Percentiles rank a stretch among this genome's conserved stretches.
These are phyloP conservation scores for Xiphophorus birchmanni DNA, from an alignment of 2,797 vertebrate species.

Conservation along the genomic window DNA sequence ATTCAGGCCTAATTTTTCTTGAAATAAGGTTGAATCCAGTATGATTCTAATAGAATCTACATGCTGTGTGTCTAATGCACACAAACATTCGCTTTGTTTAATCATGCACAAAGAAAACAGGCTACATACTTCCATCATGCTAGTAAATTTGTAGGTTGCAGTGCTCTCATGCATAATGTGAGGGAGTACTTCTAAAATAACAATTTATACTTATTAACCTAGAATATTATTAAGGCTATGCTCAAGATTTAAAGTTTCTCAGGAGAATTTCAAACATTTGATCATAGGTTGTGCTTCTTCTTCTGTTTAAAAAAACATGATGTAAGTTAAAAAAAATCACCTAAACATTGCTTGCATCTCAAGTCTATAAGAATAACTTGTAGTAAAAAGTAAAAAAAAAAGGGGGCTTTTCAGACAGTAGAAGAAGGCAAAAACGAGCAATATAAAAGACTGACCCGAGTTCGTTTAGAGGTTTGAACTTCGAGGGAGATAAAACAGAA, in stretches of 20 bases:
- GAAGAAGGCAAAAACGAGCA: constrained; percentile 54
- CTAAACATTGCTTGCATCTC: constrained; percentile 27
- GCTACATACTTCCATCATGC: constrained; percentile 88
- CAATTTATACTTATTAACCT: constrained; percentile 27
- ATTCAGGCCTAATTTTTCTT: constrained; percentile 22
- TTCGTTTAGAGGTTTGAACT: constrained; percentile 64
- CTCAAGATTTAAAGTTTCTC: constrained; percentile 23
- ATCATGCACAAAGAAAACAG: constrained; percentile 90
- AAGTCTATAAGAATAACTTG: constrained; percentile 43
- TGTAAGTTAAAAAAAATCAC: background rate
- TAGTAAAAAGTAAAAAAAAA: constrained; percentile 34
- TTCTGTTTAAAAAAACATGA: constrained; percentile 24
- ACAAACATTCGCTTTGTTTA: constrained; percentile 86
- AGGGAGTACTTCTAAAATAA: constrained; percentile 59
- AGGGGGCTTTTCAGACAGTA: constrained; percentile 43
- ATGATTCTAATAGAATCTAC: constrained; percentile 91
- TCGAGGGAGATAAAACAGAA: constrained; percentile 65
- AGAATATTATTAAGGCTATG: constrained; percentile 39
- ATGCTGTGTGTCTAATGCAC: constrained; percentile 85
- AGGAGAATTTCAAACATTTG: constrained; percentile 24
- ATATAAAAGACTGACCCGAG: constrained; percentile 71
- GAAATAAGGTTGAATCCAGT: constrained; percentile 85
- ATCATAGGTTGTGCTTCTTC: constrained; percentile 3
- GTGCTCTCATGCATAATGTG: constrained; percentile 75
- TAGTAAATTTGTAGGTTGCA: constrained; percentile 81